Evolutionary conservation across 2,113 vertebrate genomes (phyloP).

Genomic region (Chaenogobius annularis): DNA sequence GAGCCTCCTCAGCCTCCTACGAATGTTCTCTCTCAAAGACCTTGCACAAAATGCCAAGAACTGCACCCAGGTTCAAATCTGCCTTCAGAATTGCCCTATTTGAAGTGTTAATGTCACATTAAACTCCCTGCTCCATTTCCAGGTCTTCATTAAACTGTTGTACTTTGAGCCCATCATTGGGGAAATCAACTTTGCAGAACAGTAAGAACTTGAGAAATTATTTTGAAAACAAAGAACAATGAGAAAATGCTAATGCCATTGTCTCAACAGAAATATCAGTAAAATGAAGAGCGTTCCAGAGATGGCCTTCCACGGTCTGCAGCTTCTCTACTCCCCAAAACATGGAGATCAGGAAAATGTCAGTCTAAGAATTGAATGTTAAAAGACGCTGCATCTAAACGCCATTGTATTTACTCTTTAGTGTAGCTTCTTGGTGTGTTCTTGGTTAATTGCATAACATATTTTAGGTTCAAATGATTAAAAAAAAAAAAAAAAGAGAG

Average conservation of each 20-base stretch:
- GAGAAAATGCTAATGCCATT: background rate
- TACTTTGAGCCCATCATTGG: conserved; percentile 81
- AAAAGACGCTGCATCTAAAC: too few relatives aligned
- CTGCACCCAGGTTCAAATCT: conserved; percentile 79
- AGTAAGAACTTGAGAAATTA: conserved; percentile 30
- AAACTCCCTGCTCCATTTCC: conserved; percentile 23
- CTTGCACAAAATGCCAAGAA: conserved; percentile 79
- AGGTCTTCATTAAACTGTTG: conserved; percentile 86
- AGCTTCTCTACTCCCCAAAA: conserved; percentile 80
- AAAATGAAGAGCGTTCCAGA: conserved; percentile 80
- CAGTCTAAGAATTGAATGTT: conserved; percentile 11
- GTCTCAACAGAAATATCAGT: conserved; percentile 70
- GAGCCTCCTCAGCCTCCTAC: conserved; percentile 84
- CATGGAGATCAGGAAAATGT: conserved; percentile 85
- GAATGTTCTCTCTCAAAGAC: conserved; percentile 84
- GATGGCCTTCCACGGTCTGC: conserved; percentile 84
- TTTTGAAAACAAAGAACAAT: background rate
- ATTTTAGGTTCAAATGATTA: too few relatives aligned
- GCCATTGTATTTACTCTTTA: background rate
- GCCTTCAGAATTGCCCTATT: background rate
- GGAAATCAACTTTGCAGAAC: conserved; percentile 62
- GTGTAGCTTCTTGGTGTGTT: too few relatives aligned
- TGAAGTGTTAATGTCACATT: background rate
- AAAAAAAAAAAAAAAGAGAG: too few relatives aligned
- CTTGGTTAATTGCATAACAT: too few relatives aligned